Percentiles rank a stretch among this genome's conserved stretches.
Conservation (phyloP, 2,888 invertebrate species). For the Orthosia incerta region DNA sequence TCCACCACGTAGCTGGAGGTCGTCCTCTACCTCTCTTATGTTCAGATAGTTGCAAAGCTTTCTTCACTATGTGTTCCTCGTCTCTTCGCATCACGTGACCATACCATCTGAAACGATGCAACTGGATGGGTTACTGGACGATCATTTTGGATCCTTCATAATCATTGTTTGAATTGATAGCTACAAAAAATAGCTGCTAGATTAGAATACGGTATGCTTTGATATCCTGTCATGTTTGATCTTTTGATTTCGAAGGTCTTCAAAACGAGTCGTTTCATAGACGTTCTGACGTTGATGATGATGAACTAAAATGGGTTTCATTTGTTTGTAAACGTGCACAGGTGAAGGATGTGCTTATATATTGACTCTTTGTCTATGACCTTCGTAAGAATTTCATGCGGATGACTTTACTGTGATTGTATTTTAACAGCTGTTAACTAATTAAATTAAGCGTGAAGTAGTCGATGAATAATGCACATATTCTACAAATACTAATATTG, state of each 20-base stretch:
- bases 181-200: background rate
- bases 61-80: no score
- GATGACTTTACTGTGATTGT: background rate
- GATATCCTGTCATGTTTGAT: background rate
- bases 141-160: slow-evolving; percentile 5
- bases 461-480: slow-evolving; percentile 35
- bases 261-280: background rate
- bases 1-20: no score
- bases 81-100: no score
- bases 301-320: background rate
- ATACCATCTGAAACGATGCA: no score
- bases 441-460: slow-evolving; percentile 34
- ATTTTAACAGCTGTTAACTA: slow-evolving; percentile 44
- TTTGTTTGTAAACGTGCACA: background rate
- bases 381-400: slow-evolving; percentile 22
- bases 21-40: no score
- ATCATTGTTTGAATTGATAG: background rate
- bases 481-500: slow-evolving; percentile 27
- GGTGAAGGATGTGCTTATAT: background rate
- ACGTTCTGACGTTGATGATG: background rate
- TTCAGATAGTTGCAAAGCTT: no score
- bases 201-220: background rate
- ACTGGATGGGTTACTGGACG: no score
- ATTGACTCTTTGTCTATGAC: slow-evolving; percentile 17
- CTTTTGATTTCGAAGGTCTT: no score